Base-by-base conservation (phyloP, 1,140 invertebrate genomes). In the Hylaeus anthracinus region DNA sequence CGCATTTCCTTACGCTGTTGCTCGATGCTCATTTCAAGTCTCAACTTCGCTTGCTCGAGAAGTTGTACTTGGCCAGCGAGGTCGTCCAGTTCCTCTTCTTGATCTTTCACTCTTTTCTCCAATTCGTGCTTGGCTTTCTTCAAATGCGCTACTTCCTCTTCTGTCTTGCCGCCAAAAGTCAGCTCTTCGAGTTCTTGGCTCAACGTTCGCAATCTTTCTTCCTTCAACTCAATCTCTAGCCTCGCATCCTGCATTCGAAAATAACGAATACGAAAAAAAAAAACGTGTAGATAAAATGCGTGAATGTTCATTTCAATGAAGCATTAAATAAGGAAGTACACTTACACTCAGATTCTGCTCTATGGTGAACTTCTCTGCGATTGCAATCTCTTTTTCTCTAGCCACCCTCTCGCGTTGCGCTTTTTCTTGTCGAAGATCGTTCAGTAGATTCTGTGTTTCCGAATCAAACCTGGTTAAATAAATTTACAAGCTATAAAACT, bases 1-100 rank as follows among this genome's bases (percentile, higher is more conserved):
- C 97, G 95, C 84, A 97, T 96, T 88, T 98, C 97, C 89, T 99
- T 98, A 12, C 97, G 95, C 91, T 97, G 95, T 83, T 98, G 98
- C 92, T 99, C 98, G 71, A 98, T 93, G 45, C 96, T 95, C 98
- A 99, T 99, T 91, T 99, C 98, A 58, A 99, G 93, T 0, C 97
- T 94, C 8, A 98, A 93, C 91, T 99, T 99, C 1, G 97, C 97
- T 90, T 97, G 97, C 90, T 98, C 97, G 81, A 98, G 92, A 72
- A 98, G 93, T 93, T 97, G 96, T 88, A 97, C 96, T 92, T 98
- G 98, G 51, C 97, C 98, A 0, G 98, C 98, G 83, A 98, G 94
- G 89, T 99, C 98, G 90, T 99, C 98, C 43, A 99, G 93, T 90
- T 99, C 98, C 92, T 99, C 98, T 88, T 99, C 98, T 94, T 98